These are phyloP conservation scores for Mustela erminea DNA, from an alignment of 2,797 vertebrate genomes.

Conservation along the genomic window DNA sequence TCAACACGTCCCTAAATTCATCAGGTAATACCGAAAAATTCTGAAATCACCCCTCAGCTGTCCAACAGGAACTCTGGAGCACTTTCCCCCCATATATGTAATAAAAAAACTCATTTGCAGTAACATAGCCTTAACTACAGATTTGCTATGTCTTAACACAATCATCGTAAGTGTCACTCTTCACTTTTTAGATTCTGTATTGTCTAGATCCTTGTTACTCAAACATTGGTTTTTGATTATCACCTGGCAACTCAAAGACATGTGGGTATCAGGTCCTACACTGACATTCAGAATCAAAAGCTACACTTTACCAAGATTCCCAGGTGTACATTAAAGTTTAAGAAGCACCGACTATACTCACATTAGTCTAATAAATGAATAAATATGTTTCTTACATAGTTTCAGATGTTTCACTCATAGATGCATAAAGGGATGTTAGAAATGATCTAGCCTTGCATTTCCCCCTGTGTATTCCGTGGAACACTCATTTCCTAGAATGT, in stretches of 20 bases:
- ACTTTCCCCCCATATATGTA: neutral
- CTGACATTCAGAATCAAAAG: neutral
- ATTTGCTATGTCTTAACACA: neutral
- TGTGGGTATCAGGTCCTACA: neutral
- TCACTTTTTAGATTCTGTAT: neutral
- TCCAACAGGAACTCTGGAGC: neutral
- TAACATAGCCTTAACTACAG: neutral
- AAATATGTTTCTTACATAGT: constrained; percentile 53
- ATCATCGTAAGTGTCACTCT: neutral
- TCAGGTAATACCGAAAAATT: neutral
- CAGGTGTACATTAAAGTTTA: neutral
- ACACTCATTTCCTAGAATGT: neutral
- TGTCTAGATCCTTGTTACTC: neutral
- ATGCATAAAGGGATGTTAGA: constrained; percentile 18
- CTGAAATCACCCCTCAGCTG: neutral
- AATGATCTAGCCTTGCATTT: neutral
- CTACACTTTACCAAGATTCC: constrained; percentile 6
- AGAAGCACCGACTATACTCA: neutral
- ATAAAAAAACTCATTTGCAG: constrained; percentile 18
- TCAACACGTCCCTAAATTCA: neutral
- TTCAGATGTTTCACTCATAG: constrained; percentile 46
- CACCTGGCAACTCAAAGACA: neutral
- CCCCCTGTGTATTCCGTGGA: neutral
- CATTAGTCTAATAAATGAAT: constrained; percentile 51
- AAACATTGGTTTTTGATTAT: neutral